phyloP scores from a whole-genome alignment of 2,113 vertebrate genomes.

The Ptyas mucosa region DNA sequence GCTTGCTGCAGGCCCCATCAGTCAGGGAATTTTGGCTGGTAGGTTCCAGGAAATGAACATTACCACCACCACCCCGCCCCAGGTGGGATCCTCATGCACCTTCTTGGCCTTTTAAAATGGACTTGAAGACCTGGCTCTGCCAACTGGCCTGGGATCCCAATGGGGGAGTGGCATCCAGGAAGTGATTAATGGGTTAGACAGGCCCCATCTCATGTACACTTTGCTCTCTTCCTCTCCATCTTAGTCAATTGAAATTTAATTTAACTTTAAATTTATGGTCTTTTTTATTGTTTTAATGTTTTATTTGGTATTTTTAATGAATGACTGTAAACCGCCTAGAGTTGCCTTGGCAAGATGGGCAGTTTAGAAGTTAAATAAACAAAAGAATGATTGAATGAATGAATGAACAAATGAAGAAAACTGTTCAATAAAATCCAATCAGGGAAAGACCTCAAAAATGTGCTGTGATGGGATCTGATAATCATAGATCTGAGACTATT shows the following conservation, averaged over 20 bases:
- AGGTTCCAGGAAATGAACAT: not conserved
- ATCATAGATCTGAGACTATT: not conserved
- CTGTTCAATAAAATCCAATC: not conserved
- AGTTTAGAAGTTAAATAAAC: not conserved
- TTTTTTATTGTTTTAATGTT: not conserved
- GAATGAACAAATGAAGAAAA: not conserved
- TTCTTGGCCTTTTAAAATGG: not conserved
- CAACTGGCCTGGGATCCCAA: not conserved
- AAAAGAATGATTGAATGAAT: too few species aligned
- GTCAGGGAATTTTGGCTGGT: not conserved
- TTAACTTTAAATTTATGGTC: not conserved
- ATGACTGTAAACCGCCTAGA: not conserved
- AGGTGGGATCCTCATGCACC: not conserved
- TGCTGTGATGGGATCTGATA: not conserved
- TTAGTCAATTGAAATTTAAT: not conserved
- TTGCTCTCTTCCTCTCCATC: not conserved
- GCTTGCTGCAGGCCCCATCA: not conserved
- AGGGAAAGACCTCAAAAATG: not conserved
- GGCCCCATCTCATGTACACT: not conserved
- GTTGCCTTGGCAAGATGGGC: not conserved
- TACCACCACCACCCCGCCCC: not conserved
- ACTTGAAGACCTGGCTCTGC: not conserved
- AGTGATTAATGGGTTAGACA: not conserved
- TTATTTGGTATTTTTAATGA: not conserved
- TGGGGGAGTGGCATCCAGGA: not conserved